Percentiles rank a stretch among this genome's conserved stretches.
Conservation (phyloP, 1,140 invertebrate genomes). For the Drosophila arizonae region DNA sequence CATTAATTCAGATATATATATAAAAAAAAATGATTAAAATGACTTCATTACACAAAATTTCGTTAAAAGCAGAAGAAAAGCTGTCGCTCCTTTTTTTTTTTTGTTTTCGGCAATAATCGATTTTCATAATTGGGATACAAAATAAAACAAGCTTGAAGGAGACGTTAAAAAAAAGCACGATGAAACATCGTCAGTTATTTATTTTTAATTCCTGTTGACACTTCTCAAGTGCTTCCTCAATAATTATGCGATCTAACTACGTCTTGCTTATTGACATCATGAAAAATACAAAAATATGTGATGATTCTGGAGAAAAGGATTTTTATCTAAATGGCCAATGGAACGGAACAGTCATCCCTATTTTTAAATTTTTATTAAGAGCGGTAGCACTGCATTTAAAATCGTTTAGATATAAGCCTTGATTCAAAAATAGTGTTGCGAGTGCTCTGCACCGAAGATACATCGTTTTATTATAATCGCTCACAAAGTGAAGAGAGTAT, state of each 20-base stretch:
- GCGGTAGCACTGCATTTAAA: too few relatives aligned
- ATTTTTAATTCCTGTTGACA: not conserved
- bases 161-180: not conserved
- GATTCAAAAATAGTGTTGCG: too few relatives aligned
- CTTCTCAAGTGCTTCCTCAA: not conserved
- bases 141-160: slow-evolving; percentile 1
- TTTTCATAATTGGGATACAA: slow-evolving; percentile 13
- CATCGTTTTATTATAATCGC: too few relatives aligned
- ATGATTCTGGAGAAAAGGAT: too few relatives aligned
- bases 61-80: slow-evolving; percentile 24
- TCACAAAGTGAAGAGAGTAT: too few relatives aligned
- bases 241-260: not conserved
- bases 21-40: slow-evolving; percentile 48
- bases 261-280: not conserved
- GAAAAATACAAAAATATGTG: not conserved
- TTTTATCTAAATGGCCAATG: too few relatives aligned
- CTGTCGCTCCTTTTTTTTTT: slow-evolving; percentile 1
- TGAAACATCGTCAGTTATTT: not conserved
- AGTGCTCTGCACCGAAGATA: too few relatives aligned
- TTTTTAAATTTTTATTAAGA: too few relatives aligned
- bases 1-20: not conserved
- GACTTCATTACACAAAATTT: slow-evolving; percentile 47
- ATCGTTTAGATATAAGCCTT: too few relatives aligned
- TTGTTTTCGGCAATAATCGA: slow-evolving; percentile 13
- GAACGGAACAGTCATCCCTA: too few relatives aligned